phyloP scores from a whole-genome alignment of 2,797 vertebrate genomes.

The Gadopsis marmoratus region DNA sequence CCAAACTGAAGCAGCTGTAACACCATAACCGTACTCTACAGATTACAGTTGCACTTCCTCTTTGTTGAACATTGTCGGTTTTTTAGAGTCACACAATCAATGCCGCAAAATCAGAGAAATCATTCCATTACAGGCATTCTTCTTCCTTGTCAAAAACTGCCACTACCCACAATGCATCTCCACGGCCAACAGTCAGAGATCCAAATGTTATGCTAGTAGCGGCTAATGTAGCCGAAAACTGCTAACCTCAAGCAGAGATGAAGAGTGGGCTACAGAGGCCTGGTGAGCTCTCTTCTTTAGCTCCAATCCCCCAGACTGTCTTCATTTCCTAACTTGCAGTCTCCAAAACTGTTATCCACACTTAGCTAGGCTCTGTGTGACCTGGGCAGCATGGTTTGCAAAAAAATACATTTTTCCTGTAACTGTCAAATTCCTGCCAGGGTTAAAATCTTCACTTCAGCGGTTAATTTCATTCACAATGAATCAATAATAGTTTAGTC shows the following conservation, averaged over 20 bases:
- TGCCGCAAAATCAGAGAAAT: not conserved
- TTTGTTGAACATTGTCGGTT: not conserved
- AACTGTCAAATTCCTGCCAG: not conserved
- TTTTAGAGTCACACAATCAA: not conserved
- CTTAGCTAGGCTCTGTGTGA: not conserved
- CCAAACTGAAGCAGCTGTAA: not conserved
- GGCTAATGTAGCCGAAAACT: not conserved
- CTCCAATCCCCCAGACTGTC: not conserved
- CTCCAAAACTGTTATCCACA: not conserved
- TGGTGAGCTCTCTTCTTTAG: not conserved
- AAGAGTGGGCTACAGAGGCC: not conserved
- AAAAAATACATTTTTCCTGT: conserved; percentile 2
- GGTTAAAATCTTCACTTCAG: conserved; percentile 4
- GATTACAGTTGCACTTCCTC: not conserved
- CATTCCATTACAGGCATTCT: not conserved
- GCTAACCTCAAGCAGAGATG: not conserved
- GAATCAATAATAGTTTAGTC: not conserved
- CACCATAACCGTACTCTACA: not conserved
- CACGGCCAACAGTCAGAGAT: not conserved
- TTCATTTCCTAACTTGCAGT: too few species aligned
- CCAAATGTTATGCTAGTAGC: not conserved
- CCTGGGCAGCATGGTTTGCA: conserved; percentile 1
- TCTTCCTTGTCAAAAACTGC: not conserved
- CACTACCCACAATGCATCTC: not conserved
- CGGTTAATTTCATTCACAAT: not conserved